Evolutionary conservation across 2,888 invertebrate genomes (phyloP).

Genomic region (Acleris holmiana): DNA sequence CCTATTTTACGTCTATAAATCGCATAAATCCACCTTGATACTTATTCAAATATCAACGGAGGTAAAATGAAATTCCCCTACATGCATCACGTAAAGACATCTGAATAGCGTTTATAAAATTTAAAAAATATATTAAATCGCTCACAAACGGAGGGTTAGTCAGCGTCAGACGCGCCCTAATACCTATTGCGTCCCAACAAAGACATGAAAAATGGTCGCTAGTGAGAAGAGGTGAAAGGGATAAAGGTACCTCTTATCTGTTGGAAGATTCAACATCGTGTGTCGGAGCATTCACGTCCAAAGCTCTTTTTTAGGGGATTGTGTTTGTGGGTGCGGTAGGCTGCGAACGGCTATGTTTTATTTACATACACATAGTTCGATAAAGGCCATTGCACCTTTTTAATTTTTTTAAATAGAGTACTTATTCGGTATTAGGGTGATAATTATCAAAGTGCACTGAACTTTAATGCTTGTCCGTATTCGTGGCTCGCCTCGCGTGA

Average conservation of each 20-base stretch:
- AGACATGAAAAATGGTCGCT: conserved; percentile 79
- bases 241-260: conserved; percentile 77
- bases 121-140: conserved; percentile 60
- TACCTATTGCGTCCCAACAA: conserved; percentile 73
- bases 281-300: conserved; percentile 57
- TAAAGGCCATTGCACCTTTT: too few species aligned
- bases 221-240: conserved; percentile 71
- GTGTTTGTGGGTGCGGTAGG: conserved; percentile 29
- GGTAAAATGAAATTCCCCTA: conserved; percentile 25
- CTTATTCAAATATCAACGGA: conserved; percentile 26
- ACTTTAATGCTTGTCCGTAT: conserved; percentile 58
- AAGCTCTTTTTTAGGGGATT: conserved; percentile 49
- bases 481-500: conserved; percentile 66
- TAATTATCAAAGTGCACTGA: conserved; percentile 55
- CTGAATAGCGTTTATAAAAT: conserved; percentile 46
- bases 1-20: conserved; percentile 10
- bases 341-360: conserved; percentile 13
- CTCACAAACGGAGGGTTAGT: conserved; percentile 59
- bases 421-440: conserved; percentile 1
- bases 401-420: background rate
- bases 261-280: conserved; percentile 64
- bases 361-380: conserved; percentile 16
- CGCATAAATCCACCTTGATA: conserved; percentile 12
- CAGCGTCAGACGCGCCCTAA: conserved; percentile 60
- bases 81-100: conserved; percentile 15